Conservation (phyloP, 2,888 invertebrate species). For the Homarus gammarus region DNA sequence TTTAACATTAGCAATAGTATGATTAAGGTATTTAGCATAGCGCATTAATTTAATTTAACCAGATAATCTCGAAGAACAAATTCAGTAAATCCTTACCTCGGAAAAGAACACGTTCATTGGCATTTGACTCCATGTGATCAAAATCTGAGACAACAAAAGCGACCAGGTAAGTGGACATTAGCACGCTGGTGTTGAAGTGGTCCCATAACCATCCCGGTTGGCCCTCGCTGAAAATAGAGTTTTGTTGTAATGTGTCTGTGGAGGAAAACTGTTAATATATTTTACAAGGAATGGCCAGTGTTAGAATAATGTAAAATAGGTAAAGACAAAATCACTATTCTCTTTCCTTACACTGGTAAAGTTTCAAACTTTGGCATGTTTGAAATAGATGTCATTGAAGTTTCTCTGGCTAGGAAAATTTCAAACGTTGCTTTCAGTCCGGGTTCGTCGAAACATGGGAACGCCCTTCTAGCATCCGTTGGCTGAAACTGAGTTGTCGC, state of each 20-base stretch:
- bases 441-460: constrained; percentile 88
- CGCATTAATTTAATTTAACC: too few relatives aligned
- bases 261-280: too few relatives aligned
- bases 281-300: too few relatives aligned
- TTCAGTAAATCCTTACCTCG: too few relatives aligned
- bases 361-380: constrained; percentile 84
- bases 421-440: constrained; percentile 84
- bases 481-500: constrained; percentile 80
- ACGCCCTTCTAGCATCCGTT: constrained; percentile 82
- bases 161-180: constrained; percentile 82
- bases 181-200: constrained; percentile 67
- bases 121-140: constrained; percentile 77
- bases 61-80: too few relatives aligned
- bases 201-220: constrained; percentile 71
- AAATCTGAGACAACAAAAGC: constrained; percentile 81
- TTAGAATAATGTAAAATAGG: too few relatives aligned
- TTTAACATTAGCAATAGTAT: too few relatives aligned
- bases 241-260: neutral
- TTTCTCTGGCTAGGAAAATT: constrained; percentile 86
- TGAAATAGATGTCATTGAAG: constrained; percentile 87
- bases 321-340: neutral
- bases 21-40: too few relatives aligned
- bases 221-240: constrained; percentile 47
- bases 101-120: constrained; percentile 56
- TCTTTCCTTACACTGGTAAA: constrained; percentile 29